phyloP scores from a whole-genome alignment of 1,140 invertebrate species.

The Sycobia sp. region DNA sequence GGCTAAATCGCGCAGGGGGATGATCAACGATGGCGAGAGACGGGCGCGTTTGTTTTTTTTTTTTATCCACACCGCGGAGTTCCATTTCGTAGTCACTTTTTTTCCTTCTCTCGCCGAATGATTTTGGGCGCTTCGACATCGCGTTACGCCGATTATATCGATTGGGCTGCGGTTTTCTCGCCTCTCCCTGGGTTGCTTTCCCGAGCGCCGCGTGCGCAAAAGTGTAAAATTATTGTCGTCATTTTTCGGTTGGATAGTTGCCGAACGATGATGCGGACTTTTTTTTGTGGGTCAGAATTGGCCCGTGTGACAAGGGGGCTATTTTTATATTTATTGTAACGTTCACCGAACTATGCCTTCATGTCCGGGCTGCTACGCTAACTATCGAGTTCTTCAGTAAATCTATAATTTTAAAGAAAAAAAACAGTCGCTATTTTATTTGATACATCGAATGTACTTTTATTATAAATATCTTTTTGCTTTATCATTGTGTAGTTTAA shows the following conservation, averaged over 20 bases:
- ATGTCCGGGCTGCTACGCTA: too few relatives aligned
- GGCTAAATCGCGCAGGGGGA: neutral
- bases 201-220: neutral
- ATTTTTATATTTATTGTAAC: too few relatives aligned
- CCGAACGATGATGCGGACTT: neutral
- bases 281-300: too few relatives aligned
- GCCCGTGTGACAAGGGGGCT: too few relatives aligned
- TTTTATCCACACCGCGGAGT: neutral
- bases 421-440: too few relatives aligned
- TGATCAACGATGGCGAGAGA: slow-evolving; percentile 16
- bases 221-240: slow-evolving; percentile 1
- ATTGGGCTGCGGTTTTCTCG: too few relatives aligned
- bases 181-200: neutral
- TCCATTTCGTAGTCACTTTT: neutral
- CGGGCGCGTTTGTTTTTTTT: neutral
- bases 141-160: neutral
- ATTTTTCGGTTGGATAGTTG: slow-evolving; percentile 8
- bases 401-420: too few relatives aligned
- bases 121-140: neutral
- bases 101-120: neutral
- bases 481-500: too few relatives aligned
- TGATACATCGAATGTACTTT: too few relatives aligned
- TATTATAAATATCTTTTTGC: too few relatives aligned
- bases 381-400: too few relatives aligned
- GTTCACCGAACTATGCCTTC: too few relatives aligned